Evolutionary conservation across 2,797 vertebrate species (phyloP).

Genomic region (Emys orbicularis): DNA sequence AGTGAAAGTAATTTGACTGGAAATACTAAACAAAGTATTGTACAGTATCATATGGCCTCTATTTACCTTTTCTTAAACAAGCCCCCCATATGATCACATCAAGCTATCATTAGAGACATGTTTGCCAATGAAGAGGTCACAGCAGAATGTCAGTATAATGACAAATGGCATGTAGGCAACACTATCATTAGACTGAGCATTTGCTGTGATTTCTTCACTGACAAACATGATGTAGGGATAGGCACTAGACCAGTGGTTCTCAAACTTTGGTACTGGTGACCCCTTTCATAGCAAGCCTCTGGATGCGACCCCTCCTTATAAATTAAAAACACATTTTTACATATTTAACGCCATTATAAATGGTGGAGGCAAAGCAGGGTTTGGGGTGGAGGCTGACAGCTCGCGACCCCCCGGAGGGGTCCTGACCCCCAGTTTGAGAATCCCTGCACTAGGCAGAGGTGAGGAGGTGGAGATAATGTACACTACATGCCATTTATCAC

Average conservation of each 20-base stretch:
- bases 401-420: too few relatives aligned
- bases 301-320: too few relatives aligned
- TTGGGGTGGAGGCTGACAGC: too few relatives aligned
- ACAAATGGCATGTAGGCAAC: constrained; percentile 9
- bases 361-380: too few relatives aligned
- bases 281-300: too few relatives aligned
- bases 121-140: constrained; percentile 29
- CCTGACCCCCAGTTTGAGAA: background rate
- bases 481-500: constrained; percentile 63
- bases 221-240: constrained; percentile 69
- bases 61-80: background rate
- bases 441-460: constrained; percentile 35
- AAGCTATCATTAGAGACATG: constrained; percentile 20
- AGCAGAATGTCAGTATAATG: constrained; percentile 29
- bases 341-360: too few relatives aligned
- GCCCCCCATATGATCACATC: background rate
- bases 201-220: constrained; percentile 49
- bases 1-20: background rate
- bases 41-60: background rate
- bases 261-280: too few relatives aligned
- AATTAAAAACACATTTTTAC: too few relatives aligned
- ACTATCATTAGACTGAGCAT: constrained; percentile 47
- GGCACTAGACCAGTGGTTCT: background rate
- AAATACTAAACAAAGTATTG: background rate
- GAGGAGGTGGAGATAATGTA: constrained; percentile 65